Evolutionary conservation across 1,140 invertebrate species (phyloP).

Genomic region (Maconellicoccus hirsutus): DNA sequence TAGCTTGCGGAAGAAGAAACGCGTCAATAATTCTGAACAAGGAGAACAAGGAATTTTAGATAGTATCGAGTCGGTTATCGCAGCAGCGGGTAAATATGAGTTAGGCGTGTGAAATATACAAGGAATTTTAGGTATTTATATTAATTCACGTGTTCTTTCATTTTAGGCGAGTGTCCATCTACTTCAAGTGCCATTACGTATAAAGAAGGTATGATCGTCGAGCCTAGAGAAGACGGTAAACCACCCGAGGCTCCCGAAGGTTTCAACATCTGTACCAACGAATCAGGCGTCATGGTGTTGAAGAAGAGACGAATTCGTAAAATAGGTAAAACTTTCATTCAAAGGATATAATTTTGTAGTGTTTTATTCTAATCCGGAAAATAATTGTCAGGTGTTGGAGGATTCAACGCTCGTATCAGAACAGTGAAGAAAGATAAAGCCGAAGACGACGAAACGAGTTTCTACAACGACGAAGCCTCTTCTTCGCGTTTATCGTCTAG

Average conservation of each 20-base stretch:
- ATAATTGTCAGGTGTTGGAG: conserved; percentile 66
- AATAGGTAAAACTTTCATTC: conserved; percentile 36
- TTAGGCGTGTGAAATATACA: not conserved
- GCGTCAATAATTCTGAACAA: not conserved
- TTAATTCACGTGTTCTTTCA: not conserved
- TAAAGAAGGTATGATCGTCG: conserved; percentile 71
- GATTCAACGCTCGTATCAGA: conserved; percentile 72
- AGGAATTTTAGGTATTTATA: not conserved
- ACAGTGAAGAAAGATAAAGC: conserved; percentile 45
- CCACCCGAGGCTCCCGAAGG: conserved; percentile 60
- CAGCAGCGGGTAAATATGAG: conserved; percentile 25
- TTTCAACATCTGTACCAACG: conserved; percentile 68
- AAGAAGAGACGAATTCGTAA: conserved; percentile 77
- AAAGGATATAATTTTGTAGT: not conserved
- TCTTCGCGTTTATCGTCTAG: conserved; percentile 30
- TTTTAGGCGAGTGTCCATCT: not conserved
- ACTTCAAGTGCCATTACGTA: conserved; percentile 33
- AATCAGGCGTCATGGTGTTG: conserved; percentile 61
- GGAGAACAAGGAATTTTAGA: conserved; percentile 11
- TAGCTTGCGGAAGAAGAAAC: not conserved
- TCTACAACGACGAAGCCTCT: not conserved
- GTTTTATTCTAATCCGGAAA: not conserved
- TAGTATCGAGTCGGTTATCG: conserved; percentile 4
- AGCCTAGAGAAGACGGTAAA: conserved; percentile 52
- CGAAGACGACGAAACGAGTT: conserved; percentile 6